Conservation (phyloP, 2,888 invertebrate genomes). For the Drosophila nigricruria region DNA sequence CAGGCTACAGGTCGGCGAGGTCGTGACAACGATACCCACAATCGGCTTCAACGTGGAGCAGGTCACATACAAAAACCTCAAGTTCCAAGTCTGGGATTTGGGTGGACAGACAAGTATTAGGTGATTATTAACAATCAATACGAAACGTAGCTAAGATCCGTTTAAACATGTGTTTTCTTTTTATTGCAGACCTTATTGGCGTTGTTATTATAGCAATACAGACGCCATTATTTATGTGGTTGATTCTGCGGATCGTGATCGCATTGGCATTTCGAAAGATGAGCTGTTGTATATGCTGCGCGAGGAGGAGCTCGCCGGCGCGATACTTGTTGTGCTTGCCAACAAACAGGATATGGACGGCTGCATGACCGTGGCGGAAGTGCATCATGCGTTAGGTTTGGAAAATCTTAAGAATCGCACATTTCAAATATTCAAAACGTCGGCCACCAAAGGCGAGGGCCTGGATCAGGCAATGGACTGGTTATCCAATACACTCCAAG, state of each 20-base stretch:
- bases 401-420: conserved; percentile 98
- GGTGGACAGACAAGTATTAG: conserved; percentile 99
- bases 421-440: conserved; percentile 98
- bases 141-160: not conserved
- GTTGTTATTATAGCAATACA: conserved; percentile 99
- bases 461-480: conserved; percentile 99
- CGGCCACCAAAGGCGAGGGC: conserved; percentile 98
- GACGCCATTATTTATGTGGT: conserved; percentile 99
- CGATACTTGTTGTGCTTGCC: conserved; percentile 97
- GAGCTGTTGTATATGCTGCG: conserved; percentile 98
- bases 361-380: conserved; percentile 98
- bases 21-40: conserved; percentile 99
- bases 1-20: conserved; percentile 98
- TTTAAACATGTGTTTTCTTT: conserved; percentile 7
- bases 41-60: conserved; percentile 99
- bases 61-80: conserved; percentile 99
- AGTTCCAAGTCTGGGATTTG: conserved; percentile 99
- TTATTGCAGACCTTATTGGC: conserved; percentile 96
- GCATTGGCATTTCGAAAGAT: conserved; percentile 99
- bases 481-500: conserved; percentile 96
- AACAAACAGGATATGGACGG: conserved; percentile 99
- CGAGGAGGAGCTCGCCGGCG: conserved; percentile 99
- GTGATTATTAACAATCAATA: conserved; percentile 86
- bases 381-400: conserved; percentile 97
- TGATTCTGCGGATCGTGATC: conserved; percentile 98